A percentile compares a stretch with the other conserved stretches of the same genome.
These are phyloP conservation scores for Leucoma salicis DNA, from an alignment of 2,888 invertebrate genomes.

Conservation along the genomic window DNA sequence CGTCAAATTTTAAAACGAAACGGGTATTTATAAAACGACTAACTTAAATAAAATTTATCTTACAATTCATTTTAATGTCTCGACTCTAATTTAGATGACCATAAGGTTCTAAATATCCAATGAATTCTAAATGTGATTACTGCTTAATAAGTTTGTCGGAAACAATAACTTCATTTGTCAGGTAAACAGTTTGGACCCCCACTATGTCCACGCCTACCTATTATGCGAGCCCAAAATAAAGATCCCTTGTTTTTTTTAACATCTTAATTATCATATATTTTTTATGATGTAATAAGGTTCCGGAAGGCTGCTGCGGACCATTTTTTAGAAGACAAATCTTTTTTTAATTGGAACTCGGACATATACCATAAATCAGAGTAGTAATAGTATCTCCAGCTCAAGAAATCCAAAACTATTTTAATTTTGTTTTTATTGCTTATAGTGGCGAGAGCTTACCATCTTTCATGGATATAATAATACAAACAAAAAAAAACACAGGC, in stretches of 20 bases:
- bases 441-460: no score
- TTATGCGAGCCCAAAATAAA: constrained; percentile 39
- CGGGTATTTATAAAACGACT: constrained; percentile 26
- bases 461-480: no score
- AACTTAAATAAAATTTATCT: constrained; percentile 10
- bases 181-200: constrained; percentile 53
- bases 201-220: constrained; percentile 46
- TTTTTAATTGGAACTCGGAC: constrained; percentile 14
- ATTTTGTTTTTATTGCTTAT: no score
- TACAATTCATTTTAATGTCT: constrained; percentile 1
- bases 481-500: no score
- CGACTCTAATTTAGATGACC: background rate
- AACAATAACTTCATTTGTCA: constrained; percentile 69
- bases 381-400: background rate
- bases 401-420: background rate
- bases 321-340: constrained; percentile 25
- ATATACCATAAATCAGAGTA: constrained; percentile 5
- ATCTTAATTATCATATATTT: constrained; percentile 55
- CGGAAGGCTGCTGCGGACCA: constrained; percentile 21
- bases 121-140: background rate
- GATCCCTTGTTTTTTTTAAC: constrained; percentile 34
- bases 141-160: constrained; percentile 9
- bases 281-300: constrained; percentile 37
- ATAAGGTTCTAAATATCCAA: constrained; percentile 9
- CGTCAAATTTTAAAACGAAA: constrained; percentile 43